Evolutionary conservation across 2,113 vertebrate species (phyloP), one percentile per base, ranked within the genome.

Genomic region (Chaetura pelagica): DNA sequence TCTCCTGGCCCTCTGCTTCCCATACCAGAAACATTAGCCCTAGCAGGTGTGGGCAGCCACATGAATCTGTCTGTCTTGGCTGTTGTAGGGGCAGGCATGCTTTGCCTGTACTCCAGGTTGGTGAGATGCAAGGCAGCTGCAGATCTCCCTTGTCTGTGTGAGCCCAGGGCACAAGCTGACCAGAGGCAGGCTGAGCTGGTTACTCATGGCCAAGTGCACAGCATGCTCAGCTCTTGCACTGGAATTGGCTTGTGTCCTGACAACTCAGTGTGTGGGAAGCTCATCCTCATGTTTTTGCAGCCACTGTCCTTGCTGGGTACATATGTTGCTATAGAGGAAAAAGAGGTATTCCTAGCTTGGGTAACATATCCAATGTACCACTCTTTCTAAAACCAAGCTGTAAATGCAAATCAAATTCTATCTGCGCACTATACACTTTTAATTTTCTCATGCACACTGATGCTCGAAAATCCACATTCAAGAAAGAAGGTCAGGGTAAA

Each of bases 131-230:
- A 68, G 49, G 61, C 16, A 57, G 32, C 52, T 57, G 42, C 3
- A 0, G 34, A 40, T 6, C 34, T 84, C 44, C 17, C 32, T 7
- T 2, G 3, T 46, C 30, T 29, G 11, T 29, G 44, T 24, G 58
- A 59, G 46, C 38, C 23, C n/a, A 26, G n/a, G n/a, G 49, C 68
- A 64, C 14, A 29, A 30, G 27, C 27, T 87, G 15, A 8, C 8
- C 79, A 18, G 6, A 0, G 29, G 15, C 24, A 59, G n/a, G n/a
- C 10, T 61, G 71, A 44, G 30, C 22, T 66, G 21, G 5, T 42
- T 42, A 24, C 17, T 64, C 29, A 23, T 0, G 1, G 18, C 24
- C 0, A 0, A 59, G 35, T 8, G 35, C 15, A 15, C n/a, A 12
- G 38, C 5, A 5, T 10, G 9, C 32, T 66, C 30, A 38, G 58